Conservation (phyloP, 2,113 vertebrate genomes). For the Todiramphus chloris region DNA sequence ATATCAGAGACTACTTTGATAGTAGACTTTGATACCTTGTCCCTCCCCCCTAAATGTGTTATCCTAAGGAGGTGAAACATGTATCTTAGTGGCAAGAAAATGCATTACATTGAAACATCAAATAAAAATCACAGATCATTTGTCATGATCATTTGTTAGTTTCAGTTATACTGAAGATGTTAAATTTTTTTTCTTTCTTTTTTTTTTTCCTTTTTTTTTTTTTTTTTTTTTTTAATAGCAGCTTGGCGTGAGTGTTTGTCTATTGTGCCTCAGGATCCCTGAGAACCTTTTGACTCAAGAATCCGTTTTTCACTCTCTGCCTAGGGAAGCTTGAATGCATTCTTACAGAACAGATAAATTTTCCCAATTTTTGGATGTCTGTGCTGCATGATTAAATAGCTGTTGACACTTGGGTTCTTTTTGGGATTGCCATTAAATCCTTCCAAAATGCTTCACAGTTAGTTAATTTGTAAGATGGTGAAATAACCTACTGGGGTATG, state of each 20-base stretch:
- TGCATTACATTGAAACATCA: background rate
- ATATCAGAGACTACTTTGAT: background rate
- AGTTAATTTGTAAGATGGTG: background rate
- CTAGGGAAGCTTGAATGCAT: background rate
- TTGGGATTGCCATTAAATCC: background rate
- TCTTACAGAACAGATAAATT: background rate
- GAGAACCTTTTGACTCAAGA: background rate
- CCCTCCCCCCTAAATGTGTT: background rate
- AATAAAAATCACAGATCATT: background rate
- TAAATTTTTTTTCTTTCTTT: background rate
- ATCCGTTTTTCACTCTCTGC: background rate
- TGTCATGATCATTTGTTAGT: background rate
- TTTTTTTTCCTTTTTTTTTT: fast-evolving
- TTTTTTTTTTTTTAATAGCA: background rate
- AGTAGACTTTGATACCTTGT: too few species aligned
- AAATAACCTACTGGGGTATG: background rate
- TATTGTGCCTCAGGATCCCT: background rate
- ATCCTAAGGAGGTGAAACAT: background rate
- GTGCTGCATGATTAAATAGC: slow-evolving; percentile 7
- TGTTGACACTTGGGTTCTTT: slow-evolving; percentile 23
- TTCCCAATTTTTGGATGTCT: background rate
- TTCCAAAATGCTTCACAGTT: background rate
- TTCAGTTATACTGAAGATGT: background rate
- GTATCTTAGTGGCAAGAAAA: background rate
- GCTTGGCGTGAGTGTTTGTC: background rate